Evolutionary conservation across 2,113 vertebrate genomes (phyloP).

Genomic region (human): GRCh38 chr2:26691501-26692000

Average conservation of each 20-base stretch:
- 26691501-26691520: constrained; percentile 35
- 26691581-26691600: neutral
- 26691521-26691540: neutral
- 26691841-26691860: neutral
- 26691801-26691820: neutral
- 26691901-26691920: neutral
- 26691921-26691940: constrained; percentile 12
- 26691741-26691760: neutral
- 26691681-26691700: neutral
- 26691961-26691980: constrained; percentile 6
- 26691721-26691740: no score
- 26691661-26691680: neutral
- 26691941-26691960: neutral
- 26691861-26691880: neutral
- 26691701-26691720: neutral
- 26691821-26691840: neutral
- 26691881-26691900: neutral
- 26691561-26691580: neutral
- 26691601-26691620: neutral
- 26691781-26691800: neutral
- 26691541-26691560: neutral
- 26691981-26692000: neutral
- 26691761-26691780: neutral
- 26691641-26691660: neutral
- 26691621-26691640: neutral